These are phyloP conservation scores for Takifugu flavidus DNA, from an alignment of 2,113 vertebrate species.

Conservation along the genomic window DNA sequence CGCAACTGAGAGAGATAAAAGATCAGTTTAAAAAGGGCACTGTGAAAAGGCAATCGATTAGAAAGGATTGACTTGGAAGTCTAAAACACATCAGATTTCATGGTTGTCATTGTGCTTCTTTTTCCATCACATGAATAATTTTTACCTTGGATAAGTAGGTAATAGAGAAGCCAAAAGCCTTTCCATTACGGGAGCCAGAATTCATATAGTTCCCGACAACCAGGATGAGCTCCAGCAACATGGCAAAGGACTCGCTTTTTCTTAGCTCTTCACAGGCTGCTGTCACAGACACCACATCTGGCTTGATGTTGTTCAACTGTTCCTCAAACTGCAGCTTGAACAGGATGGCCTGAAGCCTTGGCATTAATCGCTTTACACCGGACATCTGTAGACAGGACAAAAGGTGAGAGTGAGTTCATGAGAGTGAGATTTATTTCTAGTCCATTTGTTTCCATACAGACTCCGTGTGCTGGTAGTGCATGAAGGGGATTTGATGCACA, in stretches of 20 bases:
- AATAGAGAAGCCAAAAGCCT: conserved; percentile 84
- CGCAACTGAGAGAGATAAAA: conserved; percentile 69
- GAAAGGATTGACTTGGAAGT: neutral
- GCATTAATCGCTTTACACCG: conserved; percentile 76
- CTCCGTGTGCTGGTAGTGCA: conserved; percentile 8
- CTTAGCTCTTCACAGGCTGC: conserved; percentile 87
- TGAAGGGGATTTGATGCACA: conserved; percentile 24
- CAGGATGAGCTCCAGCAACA: conserved; percentile 81
- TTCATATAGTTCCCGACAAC: conserved; percentile 91
- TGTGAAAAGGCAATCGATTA: neutral
- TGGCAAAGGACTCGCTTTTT: conserved; percentile 79
- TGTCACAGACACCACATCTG: conserved; percentile 87
- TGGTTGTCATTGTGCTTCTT: too few species aligned
- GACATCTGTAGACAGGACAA: conserved; percentile 77
- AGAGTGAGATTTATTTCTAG: neutral
- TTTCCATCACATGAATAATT: neutral
- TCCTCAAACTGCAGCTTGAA: conserved; percentile 89
- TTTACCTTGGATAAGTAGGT: conserved; percentile 84
- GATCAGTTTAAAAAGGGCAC: conserved; percentile 13
- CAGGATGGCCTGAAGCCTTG: conserved; percentile 82
- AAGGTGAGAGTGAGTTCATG: neutral
- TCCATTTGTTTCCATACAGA: conserved; percentile 7
- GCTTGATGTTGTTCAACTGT: conserved; percentile 89
- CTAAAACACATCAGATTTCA: neutral
- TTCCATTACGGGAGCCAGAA: conserved; percentile 86